Percentiles rank a stretch among this genome's conserved stretches.
These are phyloP conservation scores for Pammene aurita DNA, from an alignment of 2,888 invertebrate genomes.

Conservation along the genomic window DNA sequence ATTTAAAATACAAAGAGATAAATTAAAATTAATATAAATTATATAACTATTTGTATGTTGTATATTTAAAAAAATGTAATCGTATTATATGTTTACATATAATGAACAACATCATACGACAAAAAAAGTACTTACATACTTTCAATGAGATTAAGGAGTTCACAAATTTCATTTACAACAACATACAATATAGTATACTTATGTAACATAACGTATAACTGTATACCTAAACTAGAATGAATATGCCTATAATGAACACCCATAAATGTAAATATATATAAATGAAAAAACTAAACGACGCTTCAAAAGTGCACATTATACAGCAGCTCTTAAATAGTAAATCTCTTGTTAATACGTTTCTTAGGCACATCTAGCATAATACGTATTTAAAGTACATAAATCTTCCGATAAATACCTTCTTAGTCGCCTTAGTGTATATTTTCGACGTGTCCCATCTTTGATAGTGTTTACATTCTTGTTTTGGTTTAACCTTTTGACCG, in stretches of 20 bases:
- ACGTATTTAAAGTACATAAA: constrained; percentile 34
- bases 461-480: background rate
- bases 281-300: constrained; percentile 2
- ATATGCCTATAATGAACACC: constrained; percentile 4
- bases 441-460: constrained; percentile 8
- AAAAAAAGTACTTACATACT: background rate
- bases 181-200: background rate
- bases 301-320: constrained; percentile 18
- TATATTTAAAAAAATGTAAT: too few species aligned
- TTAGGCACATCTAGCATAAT: constrained; percentile 26
- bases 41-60: too few species aligned
- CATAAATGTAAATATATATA: constrained; percentile 10
- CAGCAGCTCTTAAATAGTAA: constrained; percentile 38
- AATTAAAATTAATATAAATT: too few species aligned
- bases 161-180: constrained; percentile 1
- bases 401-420: constrained; percentile 16
- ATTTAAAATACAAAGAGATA: too few species aligned
- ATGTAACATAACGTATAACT: background rate
- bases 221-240: constrained; percentile 1
- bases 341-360: constrained; percentile 28
- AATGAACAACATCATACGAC: too few species aligned
- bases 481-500: background rate
- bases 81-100: too few species aligned
- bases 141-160: background rate
- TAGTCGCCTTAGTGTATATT: constrained; percentile 15